Evolutionary conservation across 2,113 vertebrate genomes (phyloP).

Genomic region (Sinocyclocheilus rhinocerous): DNA sequence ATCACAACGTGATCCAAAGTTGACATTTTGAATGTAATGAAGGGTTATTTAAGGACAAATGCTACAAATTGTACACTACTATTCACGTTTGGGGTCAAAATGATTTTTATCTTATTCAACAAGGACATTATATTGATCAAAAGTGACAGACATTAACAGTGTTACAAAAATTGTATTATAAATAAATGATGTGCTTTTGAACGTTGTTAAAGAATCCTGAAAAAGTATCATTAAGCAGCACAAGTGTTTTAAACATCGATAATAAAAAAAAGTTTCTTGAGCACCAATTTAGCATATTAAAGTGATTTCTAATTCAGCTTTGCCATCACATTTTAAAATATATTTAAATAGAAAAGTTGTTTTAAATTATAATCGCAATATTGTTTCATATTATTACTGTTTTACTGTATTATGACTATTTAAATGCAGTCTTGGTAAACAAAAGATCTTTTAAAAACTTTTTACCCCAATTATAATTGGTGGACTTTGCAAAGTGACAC

Average conservation of each 20-base stretch:
- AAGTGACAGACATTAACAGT: background rate
- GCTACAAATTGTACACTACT: background rate
- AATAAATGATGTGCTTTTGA: background rate
- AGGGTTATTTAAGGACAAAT: background rate
- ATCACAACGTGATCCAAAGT: background rate
- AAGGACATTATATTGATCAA: background rate
- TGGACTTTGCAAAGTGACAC: background rate
- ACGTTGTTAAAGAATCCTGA: background rate
- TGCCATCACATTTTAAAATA: background rate
- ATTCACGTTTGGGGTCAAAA: background rate
- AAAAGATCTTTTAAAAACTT: background rate
- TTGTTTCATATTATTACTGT: too few relatives aligned
- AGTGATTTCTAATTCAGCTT: background rate
- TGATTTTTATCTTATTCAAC: background rate
- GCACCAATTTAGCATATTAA: background rate
- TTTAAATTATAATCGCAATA: background rate
- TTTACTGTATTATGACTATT: background rate
- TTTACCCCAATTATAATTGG: too few relatives aligned
- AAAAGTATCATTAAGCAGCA: background rate
- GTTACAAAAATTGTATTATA: background rate
- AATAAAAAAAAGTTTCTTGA: background rate
- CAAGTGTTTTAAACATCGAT: background rate
- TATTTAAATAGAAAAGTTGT: background rate
- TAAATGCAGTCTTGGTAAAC: background rate
- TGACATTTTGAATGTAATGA: background rate